These are phyloP conservation scores for Cyclophora punctaria DNA, from an alignment of 2,888 invertebrate genomes.

Conservation along the genomic window DNA sequence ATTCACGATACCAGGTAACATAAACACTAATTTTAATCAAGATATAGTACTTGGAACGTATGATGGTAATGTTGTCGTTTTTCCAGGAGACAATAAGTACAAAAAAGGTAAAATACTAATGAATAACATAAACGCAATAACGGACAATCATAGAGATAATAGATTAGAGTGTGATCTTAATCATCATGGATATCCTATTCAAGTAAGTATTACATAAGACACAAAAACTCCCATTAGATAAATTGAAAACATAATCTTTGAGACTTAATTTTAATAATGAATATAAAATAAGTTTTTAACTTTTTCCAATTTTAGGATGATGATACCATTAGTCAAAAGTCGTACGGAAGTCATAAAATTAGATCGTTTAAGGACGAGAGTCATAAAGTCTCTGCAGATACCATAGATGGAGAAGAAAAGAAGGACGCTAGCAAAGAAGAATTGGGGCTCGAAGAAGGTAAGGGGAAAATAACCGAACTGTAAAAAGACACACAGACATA, in stretches of 20 bases:
- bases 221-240: not conserved
- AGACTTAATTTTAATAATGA: not conserved
- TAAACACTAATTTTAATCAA: not conserved
- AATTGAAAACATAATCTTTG: not conserved
- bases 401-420: constrained; percentile 91
- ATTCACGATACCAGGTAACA: constrained; percentile 90
- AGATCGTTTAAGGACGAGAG: constrained; percentile 92
- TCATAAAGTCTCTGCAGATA: constrained; percentile 91
- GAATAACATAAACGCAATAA: constrained; percentile 89
- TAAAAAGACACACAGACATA: not conserved
- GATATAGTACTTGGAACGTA: not conserved
- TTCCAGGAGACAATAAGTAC: constrained; percentile 85
- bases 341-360: constrained; percentile 94
- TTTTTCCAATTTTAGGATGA: constrained; percentile 70
- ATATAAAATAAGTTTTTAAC: too few species aligned
- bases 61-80: constrained; percentile 21
- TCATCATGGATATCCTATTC: constrained; percentile 81
- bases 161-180: constrained; percentile 84
- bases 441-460: constrained; percentile 86
- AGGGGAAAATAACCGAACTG: not conserved
- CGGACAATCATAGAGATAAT: constrained; percentile 82
- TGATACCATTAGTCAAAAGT: constrained; percentile 90
- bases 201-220: constrained; percentile 35
- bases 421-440: constrained; percentile 94
- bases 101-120: constrained; percentile 87